These are phyloP conservation scores for Sphenodon punctatus DNA, from an alignment of 2,797 vertebrate species.

Conservation along the genomic window DNA sequence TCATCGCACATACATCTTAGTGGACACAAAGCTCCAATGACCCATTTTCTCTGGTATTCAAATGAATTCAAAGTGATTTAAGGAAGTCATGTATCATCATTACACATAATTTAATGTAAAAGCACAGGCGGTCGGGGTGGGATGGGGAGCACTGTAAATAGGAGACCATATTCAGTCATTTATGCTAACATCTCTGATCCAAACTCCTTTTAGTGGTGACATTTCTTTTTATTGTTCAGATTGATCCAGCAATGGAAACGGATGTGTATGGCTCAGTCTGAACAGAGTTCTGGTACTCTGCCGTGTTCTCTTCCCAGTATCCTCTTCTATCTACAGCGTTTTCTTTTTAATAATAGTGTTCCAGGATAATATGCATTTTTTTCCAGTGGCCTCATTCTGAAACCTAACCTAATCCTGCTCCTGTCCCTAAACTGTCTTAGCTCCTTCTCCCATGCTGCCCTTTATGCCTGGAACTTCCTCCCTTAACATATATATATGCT, in stretches of 20 bases:
- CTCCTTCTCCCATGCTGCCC: too few species aligned
- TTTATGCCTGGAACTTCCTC: too few species aligned
- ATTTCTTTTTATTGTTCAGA: constrained; percentile 47
- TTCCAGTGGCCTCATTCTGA: constrained; percentile 20
- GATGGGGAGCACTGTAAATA: background rate
- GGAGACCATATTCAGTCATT: constrained; percentile 14
- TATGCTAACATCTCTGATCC: constrained; percentile 30
- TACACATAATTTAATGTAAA: constrained; percentile 49
- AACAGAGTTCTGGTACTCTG: constrained; percentile 55
- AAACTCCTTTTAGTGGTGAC: constrained; percentile 38
- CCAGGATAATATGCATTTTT: constrained; percentile 36
- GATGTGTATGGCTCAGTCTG: constrained; percentile 26
- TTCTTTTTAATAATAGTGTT: constrained; percentile 39
- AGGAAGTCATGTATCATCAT: constrained; percentile 45
- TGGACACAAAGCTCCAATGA: constrained; percentile 35
- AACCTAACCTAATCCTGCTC: too few species aligned
- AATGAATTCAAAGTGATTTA: constrained; percentile 40
- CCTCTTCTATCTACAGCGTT: constrained; percentile 5
- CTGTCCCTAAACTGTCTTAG: too few species aligned
- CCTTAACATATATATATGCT: too few species aligned
- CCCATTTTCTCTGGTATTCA: constrained; percentile 48
- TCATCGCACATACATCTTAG: constrained; percentile 22
- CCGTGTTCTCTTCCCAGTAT: constrained; percentile 27
- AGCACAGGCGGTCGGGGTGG: constrained; percentile 26
- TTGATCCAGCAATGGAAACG: too few species aligned